Evolutionary conservation across 2,797 vertebrate genomes (phyloP).

Genomic region (Hoplostethus atlanticus): DNA sequence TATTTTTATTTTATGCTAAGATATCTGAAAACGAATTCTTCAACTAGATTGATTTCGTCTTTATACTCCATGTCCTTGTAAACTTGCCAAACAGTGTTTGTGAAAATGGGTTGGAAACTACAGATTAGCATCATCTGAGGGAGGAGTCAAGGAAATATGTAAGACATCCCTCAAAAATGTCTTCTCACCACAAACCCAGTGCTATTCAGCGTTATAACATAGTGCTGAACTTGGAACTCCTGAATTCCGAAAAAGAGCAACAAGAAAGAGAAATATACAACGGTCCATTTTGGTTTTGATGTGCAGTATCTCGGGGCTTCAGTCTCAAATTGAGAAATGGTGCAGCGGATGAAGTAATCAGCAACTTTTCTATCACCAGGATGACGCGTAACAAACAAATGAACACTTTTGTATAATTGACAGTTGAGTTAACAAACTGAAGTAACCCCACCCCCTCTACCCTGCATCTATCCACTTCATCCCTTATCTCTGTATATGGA

Average conservation of each 20-base stretch:
- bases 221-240: background rate
- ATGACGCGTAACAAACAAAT: slow-evolving; percentile 1
- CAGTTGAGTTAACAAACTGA: slow-evolving; percentile 28
- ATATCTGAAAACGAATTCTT: background rate
- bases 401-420: slow-evolving; percentile 22
- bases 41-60: background rate
- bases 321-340: background rate
- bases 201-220: background rate
- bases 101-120: slow-evolving; percentile 12
- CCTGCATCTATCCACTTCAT: slow-evolving; percentile 14
- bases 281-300: background rate
- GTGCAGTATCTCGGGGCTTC: background rate
- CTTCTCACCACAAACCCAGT: background rate
- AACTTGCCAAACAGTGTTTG: slow-evolving; percentile 11
- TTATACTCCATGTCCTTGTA: background rate
- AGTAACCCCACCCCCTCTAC: slow-evolving; percentile 26
- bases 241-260: background rate
- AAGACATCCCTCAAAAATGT: slow-evolving; percentile 3
- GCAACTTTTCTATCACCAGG: slow-evolving; percentile 1
- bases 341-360: slow-evolving; percentile 2
- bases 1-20: too few species aligned
- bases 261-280: background rate
- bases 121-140: background rate
- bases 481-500: slow-evolving; percentile 56
- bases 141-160: slow-evolving; percentile 1